Percentiles rank a stretch among this genome's conserved stretches.
phyloP scores from a whole-genome alignment of 2,797 vertebrate species.

The Sylvilagus floridanus region DNA sequence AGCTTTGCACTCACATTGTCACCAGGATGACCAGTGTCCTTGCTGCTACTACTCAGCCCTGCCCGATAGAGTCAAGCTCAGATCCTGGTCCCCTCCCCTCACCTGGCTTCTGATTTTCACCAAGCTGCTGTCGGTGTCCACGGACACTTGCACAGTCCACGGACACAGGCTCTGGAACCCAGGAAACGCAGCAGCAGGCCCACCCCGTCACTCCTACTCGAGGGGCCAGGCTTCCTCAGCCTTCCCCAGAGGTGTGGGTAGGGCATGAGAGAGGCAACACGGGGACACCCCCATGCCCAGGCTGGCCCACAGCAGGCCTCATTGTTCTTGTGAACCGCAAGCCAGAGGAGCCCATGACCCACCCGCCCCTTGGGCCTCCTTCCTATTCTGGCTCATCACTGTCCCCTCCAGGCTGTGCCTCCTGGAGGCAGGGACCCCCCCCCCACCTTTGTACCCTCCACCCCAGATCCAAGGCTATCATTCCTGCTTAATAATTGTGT shows the following conservation, averaged over 20 bases:
- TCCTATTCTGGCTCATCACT: not conserved
- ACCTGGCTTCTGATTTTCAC: not conserved
- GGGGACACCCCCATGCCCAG: too few species aligned
- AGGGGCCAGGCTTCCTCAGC: too few species aligned
- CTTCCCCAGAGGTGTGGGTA: not conserved
- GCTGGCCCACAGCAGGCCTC: too few species aligned
- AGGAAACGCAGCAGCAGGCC: not conserved
- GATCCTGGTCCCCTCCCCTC: not conserved
- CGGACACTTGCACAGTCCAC: rapidly evolving
- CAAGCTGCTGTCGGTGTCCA: rapidly evolving
- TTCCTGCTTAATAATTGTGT: not conserved
- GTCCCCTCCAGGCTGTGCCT: not conserved
- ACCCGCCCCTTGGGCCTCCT: not conserved
- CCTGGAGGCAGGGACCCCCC: not conserved
- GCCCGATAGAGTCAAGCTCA: too few species aligned
- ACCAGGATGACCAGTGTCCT: not conserved
- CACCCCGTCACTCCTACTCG: too few species aligned
- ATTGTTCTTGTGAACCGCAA: too few species aligned
- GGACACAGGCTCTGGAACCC: not conserved
- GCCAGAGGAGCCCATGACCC: not conserved
- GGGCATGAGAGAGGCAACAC: too few species aligned
- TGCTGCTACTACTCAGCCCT: not conserved
- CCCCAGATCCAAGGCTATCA: too few species aligned
- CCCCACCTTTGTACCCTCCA: not conserved
- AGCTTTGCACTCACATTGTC: not conserved